Percentiles rank a stretch among this genome's conserved stretches.
phyloP scores from a whole-genome alignment of 2,888 invertebrate species.

The Euplagia quadripunctaria region DNA sequence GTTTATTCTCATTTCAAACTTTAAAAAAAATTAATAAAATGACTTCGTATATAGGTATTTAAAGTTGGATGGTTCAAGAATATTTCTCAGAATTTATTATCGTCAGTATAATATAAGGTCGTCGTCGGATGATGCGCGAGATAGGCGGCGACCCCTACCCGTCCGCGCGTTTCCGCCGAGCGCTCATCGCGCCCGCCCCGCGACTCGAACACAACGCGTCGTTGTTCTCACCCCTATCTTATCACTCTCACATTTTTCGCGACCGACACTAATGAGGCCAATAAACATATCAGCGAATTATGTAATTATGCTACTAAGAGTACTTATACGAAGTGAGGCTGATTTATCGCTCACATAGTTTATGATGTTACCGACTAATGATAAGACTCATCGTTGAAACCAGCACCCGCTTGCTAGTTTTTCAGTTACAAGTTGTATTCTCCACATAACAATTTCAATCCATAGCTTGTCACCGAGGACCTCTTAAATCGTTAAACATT shows the following conservation, averaged over 20 bases:
- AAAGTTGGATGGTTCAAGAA: slow-evolving; percentile 17
- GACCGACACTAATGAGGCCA: slow-evolving; percentile 77
- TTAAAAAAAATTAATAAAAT: neutral
- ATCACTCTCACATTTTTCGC: slow-evolving; percentile 84
- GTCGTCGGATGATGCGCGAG: slow-evolving; percentile 47
- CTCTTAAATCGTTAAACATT: slow-evolving; percentile 25
- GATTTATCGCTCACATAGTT: slow-evolving; percentile 57
- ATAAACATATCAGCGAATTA: slow-evolving; percentile 72
- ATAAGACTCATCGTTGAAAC: slow-evolving; percentile 34
- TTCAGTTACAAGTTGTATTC: slow-evolving; percentile 4
- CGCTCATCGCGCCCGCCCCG: slow-evolving; percentile 48
- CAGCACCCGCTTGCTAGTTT: slow-evolving; percentile 23
- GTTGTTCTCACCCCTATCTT: slow-evolving; percentile 81
- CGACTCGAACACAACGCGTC: slow-evolving; percentile 65
- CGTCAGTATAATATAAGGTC: slow-evolving; percentile 42
- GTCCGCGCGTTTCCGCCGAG: slow-evolving; percentile 63
- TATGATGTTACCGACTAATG: slow-evolving; percentile 53
- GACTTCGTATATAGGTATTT: neutral
- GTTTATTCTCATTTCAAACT: no score
- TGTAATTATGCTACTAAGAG: slow-evolving; percentile 68
- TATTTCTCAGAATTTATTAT: slow-evolving; percentile 46
- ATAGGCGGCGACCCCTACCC: slow-evolving; percentile 68
- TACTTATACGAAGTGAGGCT: slow-evolving; percentile 56
- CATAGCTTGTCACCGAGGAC: slow-evolving; percentile 13
- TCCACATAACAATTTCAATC: neutral